These are phyloP conservation scores for Nymphalis io DNA, from an alignment of 1,140 invertebrate species.

Conservation along the genomic window DNA sequence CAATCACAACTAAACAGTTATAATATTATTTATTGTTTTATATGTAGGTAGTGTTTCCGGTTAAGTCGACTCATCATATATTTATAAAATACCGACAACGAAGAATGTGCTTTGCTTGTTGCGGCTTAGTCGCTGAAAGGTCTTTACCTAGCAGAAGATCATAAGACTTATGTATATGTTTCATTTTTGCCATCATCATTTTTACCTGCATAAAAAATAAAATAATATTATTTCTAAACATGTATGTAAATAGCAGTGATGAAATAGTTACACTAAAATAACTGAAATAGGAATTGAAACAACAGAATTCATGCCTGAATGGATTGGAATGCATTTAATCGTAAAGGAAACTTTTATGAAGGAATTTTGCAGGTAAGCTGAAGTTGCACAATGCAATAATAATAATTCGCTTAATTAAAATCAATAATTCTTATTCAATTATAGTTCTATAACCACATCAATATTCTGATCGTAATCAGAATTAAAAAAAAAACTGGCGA, in stretches of 20 bases:
- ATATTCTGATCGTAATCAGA: too few relatives aligned
- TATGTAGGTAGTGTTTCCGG: too few relatives aligned
- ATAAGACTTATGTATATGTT: too few relatives aligned
- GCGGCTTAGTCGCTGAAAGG: too few relatives aligned
- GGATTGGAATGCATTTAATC: constrained; percentile 8
- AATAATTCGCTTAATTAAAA: background rate
- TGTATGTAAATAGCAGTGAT: background rate
- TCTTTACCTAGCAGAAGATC: too few relatives aligned
- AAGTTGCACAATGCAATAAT: constrained; percentile 14
- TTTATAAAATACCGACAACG: too few relatives aligned
- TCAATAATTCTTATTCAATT: background rate
- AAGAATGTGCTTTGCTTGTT: too few relatives aligned
- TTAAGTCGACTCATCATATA: too few relatives aligned
- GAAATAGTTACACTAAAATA: background rate
- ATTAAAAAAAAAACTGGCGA: too few relatives aligned
- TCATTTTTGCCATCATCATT: too few relatives aligned
- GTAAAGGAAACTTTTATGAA: constrained; percentile 7
- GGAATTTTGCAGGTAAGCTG: background rate
- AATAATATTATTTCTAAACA: background rate
- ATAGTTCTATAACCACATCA: background rate
- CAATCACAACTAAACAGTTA: too few relatives aligned
- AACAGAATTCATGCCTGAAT: constrained; percentile 17
- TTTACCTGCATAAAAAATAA: background rate
- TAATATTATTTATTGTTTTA: too few relatives aligned
- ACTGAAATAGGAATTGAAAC: constrained; percentile 14